Evolutionary conservation across 2,113 vertebrate species (phyloP).

Genomic region (Entomyzon cyanotis): DNA sequence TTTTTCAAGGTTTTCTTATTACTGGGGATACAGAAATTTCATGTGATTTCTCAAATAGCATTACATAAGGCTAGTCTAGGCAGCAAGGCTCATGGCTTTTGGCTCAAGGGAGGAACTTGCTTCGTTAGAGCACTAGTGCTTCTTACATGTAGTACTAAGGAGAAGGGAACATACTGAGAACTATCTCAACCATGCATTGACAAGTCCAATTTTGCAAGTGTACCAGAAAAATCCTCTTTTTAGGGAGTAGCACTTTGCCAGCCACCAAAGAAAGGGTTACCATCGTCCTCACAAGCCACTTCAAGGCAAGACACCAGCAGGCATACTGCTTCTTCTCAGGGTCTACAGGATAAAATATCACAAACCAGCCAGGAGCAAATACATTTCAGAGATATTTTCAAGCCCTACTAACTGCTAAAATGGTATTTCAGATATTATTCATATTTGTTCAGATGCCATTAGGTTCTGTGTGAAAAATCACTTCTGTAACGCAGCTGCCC

Average conservation of each 20-base stretch:
- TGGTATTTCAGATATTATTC: constrained; percentile 44
- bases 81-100: neutral
- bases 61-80: neutral
- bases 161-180: neutral
- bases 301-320: neutral
- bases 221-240: neutral
- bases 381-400: constrained; percentile 52
- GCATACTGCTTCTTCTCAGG: neutral
- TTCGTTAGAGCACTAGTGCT: neutral
- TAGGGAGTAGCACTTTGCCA: neutral
- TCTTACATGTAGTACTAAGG: neutral
- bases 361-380: constrained; percentile 7
- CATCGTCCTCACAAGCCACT: neutral
- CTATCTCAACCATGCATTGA: neutral
- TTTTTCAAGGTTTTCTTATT: constrained; percentile 9
- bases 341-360: neutral
- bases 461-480: constrained; percentile 51
- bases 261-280: neutral
- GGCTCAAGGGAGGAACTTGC: neutral
- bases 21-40: neutral
- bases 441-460: constrained; percentile 56
- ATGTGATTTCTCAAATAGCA: neutral
- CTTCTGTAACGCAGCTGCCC: constrained; percentile 9
- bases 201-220: neutral
- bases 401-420: constrained; percentile 58